phyloP scores from a whole-genome alignment of 2,888 invertebrate genomes.

The Pteria penguin region DNA sequence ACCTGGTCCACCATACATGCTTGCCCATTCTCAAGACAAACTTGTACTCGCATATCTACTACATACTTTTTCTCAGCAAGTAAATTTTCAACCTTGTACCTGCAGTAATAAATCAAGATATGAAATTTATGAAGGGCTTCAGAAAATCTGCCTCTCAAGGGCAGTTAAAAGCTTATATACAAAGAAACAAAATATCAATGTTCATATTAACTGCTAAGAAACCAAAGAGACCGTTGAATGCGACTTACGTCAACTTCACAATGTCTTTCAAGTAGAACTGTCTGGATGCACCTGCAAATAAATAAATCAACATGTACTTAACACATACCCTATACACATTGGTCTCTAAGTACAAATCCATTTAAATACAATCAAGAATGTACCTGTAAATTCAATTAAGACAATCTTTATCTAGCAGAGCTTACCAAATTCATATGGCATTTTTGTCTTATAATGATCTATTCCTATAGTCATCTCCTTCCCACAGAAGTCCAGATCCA shows the following conservation, averaged over 20 bases:
- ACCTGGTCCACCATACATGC: conserved; percentile 28
- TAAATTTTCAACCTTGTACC: conserved; percentile 43
- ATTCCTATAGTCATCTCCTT: conserved; percentile 48
- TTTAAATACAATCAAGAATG: no score
- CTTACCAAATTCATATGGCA: conserved; percentile 2
- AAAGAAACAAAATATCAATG: no score
- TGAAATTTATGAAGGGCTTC: no score
- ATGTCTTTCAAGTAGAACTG: conserved; percentile 31
- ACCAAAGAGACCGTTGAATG: no score
- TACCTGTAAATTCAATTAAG: no score
- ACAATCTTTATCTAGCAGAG: no score
- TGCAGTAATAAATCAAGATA: conserved; percentile 5
- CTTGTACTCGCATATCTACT: conserved; percentile 45
- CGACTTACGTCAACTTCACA: conserved; percentile 34
- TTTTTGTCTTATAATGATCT: conserved; percentile 41
- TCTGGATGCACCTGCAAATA: conserved; percentile 30
- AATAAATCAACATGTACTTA: background rate
- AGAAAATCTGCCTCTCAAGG: no score
- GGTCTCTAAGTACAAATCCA: no score
- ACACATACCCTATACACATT: no score
- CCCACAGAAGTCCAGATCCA: conserved; percentile 57
- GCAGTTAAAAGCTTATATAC: no score
- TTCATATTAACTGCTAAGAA: no score
- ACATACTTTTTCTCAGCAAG: conserved; percentile 41
- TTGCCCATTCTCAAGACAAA: conserved; percentile 50